Conservation (phyloP, 2,797 vertebrate species). For the Miichthys miiuy region DNA sequence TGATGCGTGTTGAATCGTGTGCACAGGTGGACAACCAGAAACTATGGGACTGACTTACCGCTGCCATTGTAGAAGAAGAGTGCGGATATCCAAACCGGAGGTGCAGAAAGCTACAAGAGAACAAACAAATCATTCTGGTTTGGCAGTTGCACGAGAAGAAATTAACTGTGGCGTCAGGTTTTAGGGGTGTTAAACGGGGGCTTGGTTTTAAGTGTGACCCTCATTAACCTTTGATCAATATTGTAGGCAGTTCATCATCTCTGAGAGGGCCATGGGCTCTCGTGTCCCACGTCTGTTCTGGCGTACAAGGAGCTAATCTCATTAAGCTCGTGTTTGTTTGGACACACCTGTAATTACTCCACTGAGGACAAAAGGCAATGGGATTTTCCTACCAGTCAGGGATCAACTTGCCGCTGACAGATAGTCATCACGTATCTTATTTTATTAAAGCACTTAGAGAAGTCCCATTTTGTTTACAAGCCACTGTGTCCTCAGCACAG, state of each 20-base stretch:
- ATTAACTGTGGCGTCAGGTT: constrained; percentile 2
- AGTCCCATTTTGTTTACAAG: background rate
- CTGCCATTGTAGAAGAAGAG: constrained; percentile 82
- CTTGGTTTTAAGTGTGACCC: constrained; percentile 24
- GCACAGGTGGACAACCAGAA: background rate
- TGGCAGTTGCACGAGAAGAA: background rate
- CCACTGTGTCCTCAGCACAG: background rate
- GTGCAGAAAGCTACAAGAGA: constrained; percentile 61
- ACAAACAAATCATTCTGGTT: background rate
- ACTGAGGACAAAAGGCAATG: constrained; percentile 6
- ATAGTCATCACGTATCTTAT: constrained; percentile 1
- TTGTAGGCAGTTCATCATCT: constrained; percentile 58
- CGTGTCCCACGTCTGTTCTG: constrained; percentile 6
- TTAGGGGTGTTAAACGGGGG: background rate
- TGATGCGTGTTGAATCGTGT: too few relatives aligned
- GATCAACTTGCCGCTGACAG: constrained; percentile 51
- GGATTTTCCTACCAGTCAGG: constrained; percentile 10
- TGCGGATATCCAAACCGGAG: constrained; percentile 50
- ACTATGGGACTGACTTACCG: constrained; percentile 75
- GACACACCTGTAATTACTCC: constrained; percentile 71
- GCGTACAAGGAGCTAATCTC: constrained; percentile 36
- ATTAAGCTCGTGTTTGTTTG: constrained; percentile 48
- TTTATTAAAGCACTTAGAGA: background rate
- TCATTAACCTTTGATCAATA: constrained; percentile 68
- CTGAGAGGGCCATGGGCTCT: constrained; percentile 25